A percentile compares a stretch with the other conserved stretches of the same genome.
phyloP scores from a whole-genome alignment of 2,797 vertebrate genomes.

The Chromis chromis region DNA sequence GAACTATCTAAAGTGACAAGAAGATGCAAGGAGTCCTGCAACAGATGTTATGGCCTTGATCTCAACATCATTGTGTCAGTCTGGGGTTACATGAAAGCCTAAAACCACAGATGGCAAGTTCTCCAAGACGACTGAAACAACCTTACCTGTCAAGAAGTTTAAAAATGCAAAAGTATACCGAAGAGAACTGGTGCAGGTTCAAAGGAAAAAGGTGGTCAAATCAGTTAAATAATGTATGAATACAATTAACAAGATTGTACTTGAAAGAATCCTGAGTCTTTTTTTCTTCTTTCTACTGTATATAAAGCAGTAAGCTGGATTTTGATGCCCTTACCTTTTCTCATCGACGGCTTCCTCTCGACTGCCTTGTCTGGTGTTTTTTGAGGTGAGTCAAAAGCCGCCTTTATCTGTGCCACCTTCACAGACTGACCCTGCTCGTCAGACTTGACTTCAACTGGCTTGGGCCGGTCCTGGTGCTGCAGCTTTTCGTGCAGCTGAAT shows the following conservation, averaged over 20 bases:
- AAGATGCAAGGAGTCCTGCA: background rate
- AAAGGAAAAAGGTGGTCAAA: too few relatives aligned
- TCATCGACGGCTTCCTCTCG: constrained; percentile 82
- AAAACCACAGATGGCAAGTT: background rate
- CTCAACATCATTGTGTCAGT: background rate
- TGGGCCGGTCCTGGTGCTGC: constrained; percentile 79
- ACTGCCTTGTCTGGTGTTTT: constrained; percentile 80
- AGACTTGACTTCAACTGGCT: constrained; percentile 72
- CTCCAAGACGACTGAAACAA: background rate
- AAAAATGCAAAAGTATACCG: background rate
- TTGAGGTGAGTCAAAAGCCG: constrained; percentile 82
- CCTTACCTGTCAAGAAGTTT: background rate
- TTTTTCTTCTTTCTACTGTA: too few relatives aligned
- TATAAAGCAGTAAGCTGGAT: background rate
- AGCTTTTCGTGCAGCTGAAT: constrained; percentile 85
- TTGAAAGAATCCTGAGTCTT: background rate
- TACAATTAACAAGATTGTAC: background rate
- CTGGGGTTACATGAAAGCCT: background rate
- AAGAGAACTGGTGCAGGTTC: background rate
- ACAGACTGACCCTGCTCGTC: constrained; percentile 81
- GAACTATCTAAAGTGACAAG: background rate
- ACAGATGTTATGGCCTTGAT: too few relatives aligned
- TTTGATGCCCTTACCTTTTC: constrained; percentile 80
- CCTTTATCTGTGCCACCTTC: constrained; percentile 87
- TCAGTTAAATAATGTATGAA: too few relatives aligned